Evolutionary conservation across 2,113 vertebrate genomes (phyloP), one percentile per base, ranked within the genome.

Genomic region (Salvelinus fontinalis): DNA sequence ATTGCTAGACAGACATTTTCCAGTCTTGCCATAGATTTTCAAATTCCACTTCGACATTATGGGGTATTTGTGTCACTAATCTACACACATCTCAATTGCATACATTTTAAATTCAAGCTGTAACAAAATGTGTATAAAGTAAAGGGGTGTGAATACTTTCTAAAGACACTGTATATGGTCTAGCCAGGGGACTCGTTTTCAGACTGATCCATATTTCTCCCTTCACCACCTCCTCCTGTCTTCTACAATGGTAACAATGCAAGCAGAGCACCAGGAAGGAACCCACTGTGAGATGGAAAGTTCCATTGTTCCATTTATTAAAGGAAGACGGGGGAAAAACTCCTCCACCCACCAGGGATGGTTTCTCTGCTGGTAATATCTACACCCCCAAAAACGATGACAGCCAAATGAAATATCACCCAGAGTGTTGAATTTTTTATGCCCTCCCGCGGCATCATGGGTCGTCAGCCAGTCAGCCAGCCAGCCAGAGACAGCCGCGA

Each of bases 361-460:
- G 12, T 54, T 54, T 18, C 51, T 54, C 51, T 54, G 51, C 51
- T 54, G 51, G 51, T 54, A 54, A 54, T 16, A 54, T 54, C 16
- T 54, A 16, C 12, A 5, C 13, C 51, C 12, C 12, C 12, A 7
- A 49, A 5, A 3, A 85, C 73, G 75, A 51, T 71, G 75, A 83
- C 75, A 62, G 27, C 62, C 73, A 78, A 84, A 85, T 88, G 73
- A 87, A 89, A 90, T 88, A 83, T 89, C 89, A 88, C 2, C 59
- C 2, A 67, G 76, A 71, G 75, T 69, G 71, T 60, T 89, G 69
- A 77, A 90, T 89, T 83, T 91, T 90, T 90, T 83, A 93, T 81
- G 81, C 54, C 26, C 16, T 73, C 77, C 73, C 60, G 54, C 6
- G 67, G 26, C 9, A 57, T 57, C 54, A 48, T 26, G 27, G 34